These are phyloP conservation scores for Oscarella lobularis DNA, from an alignment of 37 sponge, comb jelly and placozoan genomes.

Conservation along the genomic window DNA sequence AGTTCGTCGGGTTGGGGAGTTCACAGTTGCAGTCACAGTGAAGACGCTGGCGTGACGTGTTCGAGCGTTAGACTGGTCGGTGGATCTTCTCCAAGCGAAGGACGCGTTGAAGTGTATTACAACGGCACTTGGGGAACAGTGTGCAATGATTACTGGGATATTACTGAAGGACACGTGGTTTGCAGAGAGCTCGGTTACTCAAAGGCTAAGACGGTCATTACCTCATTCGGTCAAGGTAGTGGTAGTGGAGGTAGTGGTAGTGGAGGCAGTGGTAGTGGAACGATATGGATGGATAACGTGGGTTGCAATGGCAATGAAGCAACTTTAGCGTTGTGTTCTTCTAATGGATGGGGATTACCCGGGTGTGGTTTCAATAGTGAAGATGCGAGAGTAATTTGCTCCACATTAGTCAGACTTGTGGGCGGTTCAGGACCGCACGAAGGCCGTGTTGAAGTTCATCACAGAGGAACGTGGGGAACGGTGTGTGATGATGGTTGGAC, in stretches of 20 bases:
- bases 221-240: neutral
- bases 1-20: constrained; percentile 7
- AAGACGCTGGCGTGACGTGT: neutral
- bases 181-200: constrained; percentile 9
- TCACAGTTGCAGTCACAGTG: constrained; percentile 12
- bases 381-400: constrained; percentile 31
- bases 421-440: constrained; percentile 3
- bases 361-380: constrained; percentile 22
- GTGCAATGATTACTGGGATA: constrained; percentile 10
- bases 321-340: constrained; percentile 1
- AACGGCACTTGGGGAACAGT: no score
- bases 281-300: constrained; percentile 13
- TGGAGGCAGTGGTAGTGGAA: constrained; percentile 10
- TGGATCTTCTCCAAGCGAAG: no score
- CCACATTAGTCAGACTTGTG: constrained; percentile 10
- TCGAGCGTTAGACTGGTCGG: no score
- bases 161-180: neutral
- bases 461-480: constrained; percentile 21
- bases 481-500: constrained; percentile 14
- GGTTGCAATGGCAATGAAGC: constrained; percentile 15
- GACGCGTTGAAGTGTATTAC: no score
- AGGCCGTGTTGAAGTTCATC: constrained; percentile 18
- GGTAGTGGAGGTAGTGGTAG: constrained; percentile 6
- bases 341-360: neutral
- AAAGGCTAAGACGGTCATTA: neutral